phyloP scores from a whole-genome alignment of 2,797 vertebrate genomes.

The Cheirogaleus major region DNA sequence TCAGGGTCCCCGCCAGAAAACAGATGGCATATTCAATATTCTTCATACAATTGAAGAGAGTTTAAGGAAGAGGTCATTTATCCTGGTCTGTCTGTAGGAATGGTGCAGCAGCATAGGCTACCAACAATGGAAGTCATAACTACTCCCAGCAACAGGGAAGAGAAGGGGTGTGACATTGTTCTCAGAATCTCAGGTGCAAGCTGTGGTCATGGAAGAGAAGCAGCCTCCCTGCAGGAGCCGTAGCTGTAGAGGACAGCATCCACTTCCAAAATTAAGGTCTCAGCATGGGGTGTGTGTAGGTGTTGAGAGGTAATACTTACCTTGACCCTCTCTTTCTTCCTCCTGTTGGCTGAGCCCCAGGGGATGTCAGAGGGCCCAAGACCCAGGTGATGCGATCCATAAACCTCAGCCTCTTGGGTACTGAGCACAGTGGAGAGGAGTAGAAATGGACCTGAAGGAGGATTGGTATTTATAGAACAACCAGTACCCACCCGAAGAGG shows the following conservation, averaged over 20 bases:
- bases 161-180: no score
- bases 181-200: background rate
- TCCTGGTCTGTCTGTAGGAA: background rate
- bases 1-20: background rate
- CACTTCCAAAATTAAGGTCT: background rate
- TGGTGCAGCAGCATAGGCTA: background rate
- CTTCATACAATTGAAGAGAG: background rate
- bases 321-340: background rate
- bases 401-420: background rate
- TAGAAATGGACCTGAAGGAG: background rate
- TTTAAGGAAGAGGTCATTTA: slow-evolving; percentile 5
- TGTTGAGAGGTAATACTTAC: background rate
- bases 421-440: background rate
- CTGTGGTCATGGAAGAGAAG: background rate
- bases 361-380: background rate
- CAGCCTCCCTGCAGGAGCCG: background rate
- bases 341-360: background rate
- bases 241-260: background rate
- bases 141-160: background rate
- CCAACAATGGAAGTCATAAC: background rate
- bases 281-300: background rate
- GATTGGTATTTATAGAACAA: background rate
- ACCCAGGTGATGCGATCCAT: background rate
- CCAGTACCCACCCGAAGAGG: background rate
- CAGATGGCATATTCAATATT: background rate